phyloP scores from a whole-genome alignment of 2,113 vertebrate species.

The Cyprinodon brontotheroides region DNA sequence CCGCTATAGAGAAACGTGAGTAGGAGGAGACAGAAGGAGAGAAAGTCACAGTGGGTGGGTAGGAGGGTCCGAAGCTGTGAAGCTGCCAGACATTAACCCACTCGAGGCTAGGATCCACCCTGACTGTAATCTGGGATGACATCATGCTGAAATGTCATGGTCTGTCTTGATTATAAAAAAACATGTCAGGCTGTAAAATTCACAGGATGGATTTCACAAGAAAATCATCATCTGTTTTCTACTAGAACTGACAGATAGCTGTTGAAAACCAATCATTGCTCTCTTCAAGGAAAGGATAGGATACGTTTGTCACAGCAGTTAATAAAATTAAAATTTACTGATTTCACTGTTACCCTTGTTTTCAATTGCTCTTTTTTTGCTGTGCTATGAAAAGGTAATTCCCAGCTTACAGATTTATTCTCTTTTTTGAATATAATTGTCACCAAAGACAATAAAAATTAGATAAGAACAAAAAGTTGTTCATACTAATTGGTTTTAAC shows the following conservation, averaged over 20 bases:
- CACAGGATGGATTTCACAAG: slow-evolving; percentile 18
- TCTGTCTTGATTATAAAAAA: slow-evolving; percentile 29
- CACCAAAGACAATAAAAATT: no score
- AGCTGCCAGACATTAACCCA: slow-evolving; percentile 64
- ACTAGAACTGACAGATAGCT: slow-evolving; percentile 5
- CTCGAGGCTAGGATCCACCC: slow-evolving; percentile 50
- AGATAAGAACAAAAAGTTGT: no score
- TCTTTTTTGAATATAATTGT: not conserved
- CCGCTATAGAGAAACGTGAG: slow-evolving; percentile 65
- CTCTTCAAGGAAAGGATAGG: slow-evolving; percentile 21
- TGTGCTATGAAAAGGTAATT: not conserved
- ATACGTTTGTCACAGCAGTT: slow-evolving; percentile 11
- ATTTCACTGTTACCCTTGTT: not conserved
- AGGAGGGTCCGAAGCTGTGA: slow-evolving; percentile 39
- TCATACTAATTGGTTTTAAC: no score
- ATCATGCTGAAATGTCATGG: slow-evolving; percentile 60
- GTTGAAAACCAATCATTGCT: slow-evolving; percentile 6
- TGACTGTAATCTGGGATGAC: slow-evolving; percentile 66
- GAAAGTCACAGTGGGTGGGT: slow-evolving; percentile 28
- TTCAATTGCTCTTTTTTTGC: not conserved
- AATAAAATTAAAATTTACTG: not conserved
- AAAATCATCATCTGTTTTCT: slow-evolving; percentile 15
- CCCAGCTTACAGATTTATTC: not conserved
- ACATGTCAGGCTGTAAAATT: slow-evolving; percentile 32
- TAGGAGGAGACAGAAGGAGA: slow-evolving; percentile 38